These are phyloP conservation scores for Amiota communis DNA, from an alignment of 2,888 invertebrate genomes.

Conservation along the genomic window DNA sequence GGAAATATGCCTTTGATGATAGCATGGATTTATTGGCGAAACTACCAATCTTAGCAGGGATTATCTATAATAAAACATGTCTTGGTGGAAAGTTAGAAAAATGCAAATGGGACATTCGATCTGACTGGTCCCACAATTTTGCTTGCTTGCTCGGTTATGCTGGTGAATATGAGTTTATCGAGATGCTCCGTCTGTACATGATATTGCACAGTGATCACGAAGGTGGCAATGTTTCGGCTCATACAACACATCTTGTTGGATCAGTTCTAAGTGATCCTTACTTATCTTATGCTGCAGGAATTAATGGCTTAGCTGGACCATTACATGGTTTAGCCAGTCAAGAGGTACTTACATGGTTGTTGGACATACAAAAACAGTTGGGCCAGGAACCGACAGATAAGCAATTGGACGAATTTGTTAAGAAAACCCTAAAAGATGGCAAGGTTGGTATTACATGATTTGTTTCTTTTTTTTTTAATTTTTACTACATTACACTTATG, in stretches of 20 bases:
- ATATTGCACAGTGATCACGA: conserved; percentile 86
- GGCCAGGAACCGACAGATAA: conserved; percentile 86
- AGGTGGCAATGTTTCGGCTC: conserved; percentile 88
- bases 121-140: conserved; percentile 75
- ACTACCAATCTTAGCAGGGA: conserved; percentile 84
- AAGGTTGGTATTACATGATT: conserved; percentile 74
- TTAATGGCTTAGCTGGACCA: conserved; percentile 87
- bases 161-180: conserved; percentile 70
- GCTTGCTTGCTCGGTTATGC: conserved; percentile 75
- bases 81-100: conserved; percentile 59
- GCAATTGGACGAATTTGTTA: conserved; percentile 85
- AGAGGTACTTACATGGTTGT: conserved; percentile 91
- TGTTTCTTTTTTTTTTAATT: not conserved
- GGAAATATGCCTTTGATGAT: conserved; percentile 84
- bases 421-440: conserved; percentile 76
- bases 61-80: conserved; percentile 69
- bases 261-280: conserved; percentile 87
- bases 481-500: not conserved
- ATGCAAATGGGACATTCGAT: not conserved
- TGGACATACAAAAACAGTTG: conserved; percentile 86
- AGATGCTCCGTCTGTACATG: conserved; percentile 78
- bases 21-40: conserved; percentile 88
- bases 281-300: conserved; percentile 83
- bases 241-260: conserved; percentile 85
- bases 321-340: conserved; percentile 89